A percentile compares a stretch with the other conserved stretches of the same genome.
These are phyloP conservation scores for Aphelinus atriplicis DNA, from an alignment of 1,140 invertebrate genomes.

Conservation along the genomic window DNA sequence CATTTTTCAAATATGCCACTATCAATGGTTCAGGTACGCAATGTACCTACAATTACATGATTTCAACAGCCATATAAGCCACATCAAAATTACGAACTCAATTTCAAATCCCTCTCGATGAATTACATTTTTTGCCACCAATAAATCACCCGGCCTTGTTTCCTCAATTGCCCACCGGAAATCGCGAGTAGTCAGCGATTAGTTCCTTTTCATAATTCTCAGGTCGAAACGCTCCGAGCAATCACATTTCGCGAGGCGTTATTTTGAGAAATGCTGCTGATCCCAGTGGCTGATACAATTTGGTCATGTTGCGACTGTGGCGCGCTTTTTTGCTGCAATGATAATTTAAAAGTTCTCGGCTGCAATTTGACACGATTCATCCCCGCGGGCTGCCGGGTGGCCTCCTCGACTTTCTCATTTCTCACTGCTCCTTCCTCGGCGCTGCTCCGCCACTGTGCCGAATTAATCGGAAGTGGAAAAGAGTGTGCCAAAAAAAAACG, in stretches of 20 bases:
- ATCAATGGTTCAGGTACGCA: too few relatives aligned
- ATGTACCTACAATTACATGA: not conserved
- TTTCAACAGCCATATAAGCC: slow-evolving; percentile 1
- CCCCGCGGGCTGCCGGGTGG: not conserved
- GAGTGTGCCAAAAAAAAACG: too few relatives aligned
- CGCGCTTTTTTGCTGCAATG: slow-evolving; percentile 56
- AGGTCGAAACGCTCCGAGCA: too few relatives aligned
- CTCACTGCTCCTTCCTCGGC: not conserved
- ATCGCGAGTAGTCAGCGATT: not conserved
- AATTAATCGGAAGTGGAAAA: too few relatives aligned
- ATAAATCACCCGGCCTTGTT: not conserved
- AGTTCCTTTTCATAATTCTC: too few relatives aligned
- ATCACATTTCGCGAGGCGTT: too few relatives aligned
- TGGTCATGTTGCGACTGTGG: not conserved
- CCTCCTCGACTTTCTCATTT: not conserved
- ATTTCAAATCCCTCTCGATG: too few relatives aligned
- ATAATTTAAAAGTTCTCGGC: slow-evolving; percentile 48
- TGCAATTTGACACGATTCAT: slow-evolving; percentile 38
- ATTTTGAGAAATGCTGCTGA: slow-evolving; percentile 1
- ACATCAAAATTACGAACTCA: too few relatives aligned
- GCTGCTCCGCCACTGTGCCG: too few relatives aligned
- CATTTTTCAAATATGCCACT: too few relatives aligned
- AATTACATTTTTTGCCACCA: too few relatives aligned
- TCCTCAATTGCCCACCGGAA: not conserved
- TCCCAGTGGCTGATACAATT: slow-evolving; percentile 48